Evolutionary conservation across 2,113 vertebrate species (phyloP), one percentile per base, ranked within the genome.

Genomic region (Phrynocephalus versicolor): DNA sequence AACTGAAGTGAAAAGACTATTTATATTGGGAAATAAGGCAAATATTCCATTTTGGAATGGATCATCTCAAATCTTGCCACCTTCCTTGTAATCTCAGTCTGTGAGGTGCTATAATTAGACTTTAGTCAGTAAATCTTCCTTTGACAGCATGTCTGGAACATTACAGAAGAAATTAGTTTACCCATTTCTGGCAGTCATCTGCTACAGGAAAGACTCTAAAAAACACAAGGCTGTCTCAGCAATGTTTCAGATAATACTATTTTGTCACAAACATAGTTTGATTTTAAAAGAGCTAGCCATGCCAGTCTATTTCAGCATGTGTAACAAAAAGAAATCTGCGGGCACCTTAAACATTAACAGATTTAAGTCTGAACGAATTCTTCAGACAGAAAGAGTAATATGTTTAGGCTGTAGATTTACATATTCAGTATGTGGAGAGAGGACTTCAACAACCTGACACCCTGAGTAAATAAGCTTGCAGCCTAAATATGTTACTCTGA

Each of bases 81-180:
- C 16, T 14, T 23, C 15, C 16, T 14, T 23, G 2, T 80, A 79
- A 87, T 75, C 86, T 88, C 6, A 15, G 16, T 87, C 5, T 0
- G 7, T 81, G 10, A 76, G 45, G 57, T 70, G 6, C n/a, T 19
- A 69, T 83, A 1, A 0, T 27, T 74, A 65, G 74, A 30, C 21
- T 87, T 87, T 79, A 67, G 23, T 85, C 37, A 89, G 84, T 81
- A 21, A 84, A 1, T 15, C 3, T 79, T 33, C 41, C 64, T 62
- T 37, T 84, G 67, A 23, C 79, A 81, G 35, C 16, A 21, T 85
- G 12, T 65, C 69, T 51, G 23, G 51, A 89, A 30, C 75, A 35
- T 23, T 78, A 79, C 12, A 77, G 9, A 58, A 79, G 69, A 90
- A 89, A 78, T 79, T 0, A 82, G 27, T 78, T 89, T 87, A 60